Evolutionary conservation across 2,797 vertebrate genomes (phyloP).

Genomic region (Borostomias antarcticus): DNA sequence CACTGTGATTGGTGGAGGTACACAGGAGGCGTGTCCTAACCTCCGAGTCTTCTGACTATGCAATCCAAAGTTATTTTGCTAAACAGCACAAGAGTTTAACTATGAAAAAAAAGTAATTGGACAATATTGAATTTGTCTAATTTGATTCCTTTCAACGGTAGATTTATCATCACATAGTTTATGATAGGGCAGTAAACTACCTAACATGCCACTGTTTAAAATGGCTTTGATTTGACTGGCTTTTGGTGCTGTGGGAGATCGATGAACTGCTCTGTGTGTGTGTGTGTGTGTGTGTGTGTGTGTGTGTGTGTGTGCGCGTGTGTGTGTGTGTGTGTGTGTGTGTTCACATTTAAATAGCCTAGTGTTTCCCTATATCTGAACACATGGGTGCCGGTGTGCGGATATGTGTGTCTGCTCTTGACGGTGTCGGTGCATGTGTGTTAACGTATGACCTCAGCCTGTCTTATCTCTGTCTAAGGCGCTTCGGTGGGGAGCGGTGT

Average conservation of each 20-base stretch:
- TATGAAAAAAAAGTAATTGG: background rate
- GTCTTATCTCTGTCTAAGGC: background rate
- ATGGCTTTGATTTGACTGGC: background rate
- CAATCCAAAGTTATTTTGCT: background rate
- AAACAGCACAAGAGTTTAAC: conserved; percentile 1
- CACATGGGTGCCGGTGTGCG: background rate
- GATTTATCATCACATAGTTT: background rate
- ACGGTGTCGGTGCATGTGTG: background rate
- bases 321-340: background rate
- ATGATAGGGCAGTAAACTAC: background rate
- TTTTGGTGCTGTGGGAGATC: background rate
- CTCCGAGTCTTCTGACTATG: background rate
- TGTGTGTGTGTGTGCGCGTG: background rate
- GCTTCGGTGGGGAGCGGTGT: background rate
- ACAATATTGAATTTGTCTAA: too few species aligned
- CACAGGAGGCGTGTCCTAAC: background rate
- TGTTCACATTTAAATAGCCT: too few species aligned
- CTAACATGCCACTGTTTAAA: background rate
- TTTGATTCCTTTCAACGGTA: too few species aligned
- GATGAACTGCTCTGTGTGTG: background rate
- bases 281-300: background rate
- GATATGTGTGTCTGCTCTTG: background rate
- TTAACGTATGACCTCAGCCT: background rate
- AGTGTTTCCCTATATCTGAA: background rate
- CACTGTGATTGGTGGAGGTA: background rate